phyloP scores from a whole-genome alignment of 2,113 vertebrate species.

The Chaenocephalus aceratus region DNA sequence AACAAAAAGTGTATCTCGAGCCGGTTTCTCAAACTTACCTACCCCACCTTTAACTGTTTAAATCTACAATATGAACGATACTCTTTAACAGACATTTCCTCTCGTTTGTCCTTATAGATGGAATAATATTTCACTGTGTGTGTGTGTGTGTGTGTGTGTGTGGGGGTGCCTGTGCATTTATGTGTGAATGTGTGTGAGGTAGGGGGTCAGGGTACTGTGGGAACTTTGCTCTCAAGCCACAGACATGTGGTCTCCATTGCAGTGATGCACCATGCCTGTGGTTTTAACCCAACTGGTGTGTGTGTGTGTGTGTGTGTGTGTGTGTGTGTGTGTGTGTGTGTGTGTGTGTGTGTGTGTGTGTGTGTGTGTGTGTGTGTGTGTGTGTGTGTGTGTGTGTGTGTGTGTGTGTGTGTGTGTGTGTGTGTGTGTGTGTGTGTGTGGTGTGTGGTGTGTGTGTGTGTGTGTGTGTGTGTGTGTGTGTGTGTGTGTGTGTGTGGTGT shows the following conservation, averaged over 20 bases:
- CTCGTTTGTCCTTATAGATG: not conserved
- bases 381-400: too few species aligned
- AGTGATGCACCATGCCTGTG: slow-evolving; percentile 69
- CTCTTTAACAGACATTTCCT: slow-evolving; percentile 27
- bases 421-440: too few species aligned
- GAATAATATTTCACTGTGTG: slow-evolving; percentile 29
- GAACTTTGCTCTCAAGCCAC: slow-evolving; percentile 60
- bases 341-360: too few species aligned
- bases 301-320: not conserved
- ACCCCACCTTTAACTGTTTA: not conserved
- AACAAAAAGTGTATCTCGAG: too few species aligned
- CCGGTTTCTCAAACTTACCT: too few species aligned
- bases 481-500: too few species aligned
- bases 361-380: too few species aligned
- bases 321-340: too few species aligned
- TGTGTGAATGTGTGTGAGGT: slow-evolving; percentile 27
- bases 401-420: not conserved
- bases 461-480: too few species aligned
- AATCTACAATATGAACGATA: slow-evolving; percentile 1
- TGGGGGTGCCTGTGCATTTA: not conserved
- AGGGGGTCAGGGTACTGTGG: slow-evolving; percentile 66
- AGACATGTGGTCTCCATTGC: slow-evolving; percentile 81
- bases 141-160: not conserved
- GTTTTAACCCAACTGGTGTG: not conserved
- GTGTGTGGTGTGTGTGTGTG: too few species aligned